Evolutionary conservation across 2,888 invertebrate genomes (phyloP), one percentile per base, ranked within the genome.

Genomic region (Aradus depressus): DNA sequence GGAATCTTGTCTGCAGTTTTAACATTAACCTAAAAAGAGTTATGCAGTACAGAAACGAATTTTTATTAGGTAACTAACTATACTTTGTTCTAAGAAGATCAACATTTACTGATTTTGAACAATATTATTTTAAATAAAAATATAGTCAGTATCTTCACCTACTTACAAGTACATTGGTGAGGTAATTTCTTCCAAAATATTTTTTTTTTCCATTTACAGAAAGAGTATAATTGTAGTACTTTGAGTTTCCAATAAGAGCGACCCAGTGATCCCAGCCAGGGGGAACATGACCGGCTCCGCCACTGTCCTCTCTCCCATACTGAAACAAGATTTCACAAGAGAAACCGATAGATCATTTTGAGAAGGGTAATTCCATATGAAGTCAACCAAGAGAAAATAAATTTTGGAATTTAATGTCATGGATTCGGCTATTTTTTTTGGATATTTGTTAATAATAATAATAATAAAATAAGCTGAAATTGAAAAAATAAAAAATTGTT

Each of bases 161-260:
- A 69, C 77, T 76, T 68, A 86, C 85, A 62, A 92, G 77, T 45
- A 87, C 72, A 70, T 91, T 87, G 2, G 93, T 92, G 16, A 93
- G 75, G 67, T 93, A 95, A 16, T 77, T 69, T 18, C 75, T 66
- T 12, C 77, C 78, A 61, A 79, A 78, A 41, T 66, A 64, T 26
- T 75, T 76, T 8, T 74, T 73, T 0, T 75, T 75, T 0, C 86
- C 86, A 66, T 93, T 88, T 58, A 88, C 77, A 0, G 86, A 88
- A 39, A 93, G 67, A 0, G 81, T 79, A 64, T 90, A 95, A 69
- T 91, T 80, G 67, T 92, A 95, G 68, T 93, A 95, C n/a, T 75
- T 78, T 0, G 92, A 92, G 68, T 95, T 95, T 25, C 92, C 92
- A 55, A 88, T 79, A 32, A 95, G 72, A 0, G 87, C 93, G 63